Evolutionary conservation across 1,140 invertebrate species (phyloP), one percentile per base, ranked within the genome.

Genomic region (Nasonia giraulti): DNA sequence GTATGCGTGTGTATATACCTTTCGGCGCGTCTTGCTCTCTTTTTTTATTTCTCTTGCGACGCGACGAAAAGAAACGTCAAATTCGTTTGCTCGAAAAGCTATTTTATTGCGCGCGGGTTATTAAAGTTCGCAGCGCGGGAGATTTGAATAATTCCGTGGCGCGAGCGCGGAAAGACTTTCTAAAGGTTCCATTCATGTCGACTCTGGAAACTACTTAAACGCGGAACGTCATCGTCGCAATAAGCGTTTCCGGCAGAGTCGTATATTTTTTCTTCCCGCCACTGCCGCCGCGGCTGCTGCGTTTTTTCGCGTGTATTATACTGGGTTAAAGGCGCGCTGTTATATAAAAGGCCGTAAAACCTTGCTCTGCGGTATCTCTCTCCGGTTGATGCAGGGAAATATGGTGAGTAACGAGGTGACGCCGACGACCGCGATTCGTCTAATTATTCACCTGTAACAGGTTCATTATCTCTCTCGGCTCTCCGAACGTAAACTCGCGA

Each of bases 391-490:
- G 37, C 47, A 66, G 40, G 50, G 40, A 80, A 37, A 62, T 68
- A 62, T 2, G 20, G 44, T 81, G 66, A 81, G 44, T 81, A 73
- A 81, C 50, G 69, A 8, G 55, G 17, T 78, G 40, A 71, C 62
- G 40, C 3, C 76, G 27, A 73, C 20, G 27, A 73, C 20, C 66
- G 62, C 62, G 66, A 80, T 75, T 79, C 74, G 74, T 73, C 83
- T 79, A 79, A 82, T 85, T 82, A 85, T 78, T 85, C 74, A 81
- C 40, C 76, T 80, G 50, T 81, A 81, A 81, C 76, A 76, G 27
- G 50, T 75, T 85, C 14, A 85, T 82, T 82, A 80, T 4, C 55
- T 27, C 20, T n/a, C 20, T n/a, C 55, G 55, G 55, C 1, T 62
- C 6, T 62, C 27, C 27, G 55, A n/a, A 62, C 55, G 6, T 62